Conservation (phyloP, 2,113 vertebrate genomes). For the Felis chaus region DNA sequence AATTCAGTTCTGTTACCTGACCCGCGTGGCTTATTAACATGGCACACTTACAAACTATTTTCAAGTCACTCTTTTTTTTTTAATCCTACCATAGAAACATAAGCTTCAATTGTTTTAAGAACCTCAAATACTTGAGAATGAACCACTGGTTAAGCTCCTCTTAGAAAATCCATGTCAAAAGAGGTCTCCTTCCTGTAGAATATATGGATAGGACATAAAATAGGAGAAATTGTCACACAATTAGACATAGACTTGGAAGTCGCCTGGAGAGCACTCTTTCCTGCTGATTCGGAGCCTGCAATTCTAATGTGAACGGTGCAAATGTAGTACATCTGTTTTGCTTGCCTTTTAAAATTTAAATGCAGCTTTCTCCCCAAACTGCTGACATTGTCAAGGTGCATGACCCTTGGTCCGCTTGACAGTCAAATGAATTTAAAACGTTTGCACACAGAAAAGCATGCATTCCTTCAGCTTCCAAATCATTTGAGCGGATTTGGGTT, state of each 20-base stretch:
- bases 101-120: not conserved
- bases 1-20: not conserved
- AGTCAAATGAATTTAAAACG: not conserved
- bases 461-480: constrained; percentile 44
- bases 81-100: not conserved
- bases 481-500: not conserved
- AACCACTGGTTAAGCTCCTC: not conserved
- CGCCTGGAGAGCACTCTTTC: constrained; percentile 35
- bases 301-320: constrained; percentile 42
- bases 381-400: constrained; percentile 30
- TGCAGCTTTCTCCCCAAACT: not conserved
- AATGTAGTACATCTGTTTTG: constrained; percentile 33
- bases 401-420: constrained; percentile 47
- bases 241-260: constrained; percentile 56
- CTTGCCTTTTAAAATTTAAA: constrained; percentile 61
- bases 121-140: constrained; percentile 3
- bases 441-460: constrained; percentile 32
- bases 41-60: not conserved
- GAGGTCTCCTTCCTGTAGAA: not conserved
- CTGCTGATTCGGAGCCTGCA: constrained; percentile 26
- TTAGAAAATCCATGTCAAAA: not conserved
- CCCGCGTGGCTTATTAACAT: not conserved
- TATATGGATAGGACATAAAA: constrained; percentile 27
- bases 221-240: constrained; percentile 46
- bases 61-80: not conserved